Evolutionary conservation across 2,797 vertebrate genomes (phyloP).

Genomic region (Balearica regulorum): DNA sequence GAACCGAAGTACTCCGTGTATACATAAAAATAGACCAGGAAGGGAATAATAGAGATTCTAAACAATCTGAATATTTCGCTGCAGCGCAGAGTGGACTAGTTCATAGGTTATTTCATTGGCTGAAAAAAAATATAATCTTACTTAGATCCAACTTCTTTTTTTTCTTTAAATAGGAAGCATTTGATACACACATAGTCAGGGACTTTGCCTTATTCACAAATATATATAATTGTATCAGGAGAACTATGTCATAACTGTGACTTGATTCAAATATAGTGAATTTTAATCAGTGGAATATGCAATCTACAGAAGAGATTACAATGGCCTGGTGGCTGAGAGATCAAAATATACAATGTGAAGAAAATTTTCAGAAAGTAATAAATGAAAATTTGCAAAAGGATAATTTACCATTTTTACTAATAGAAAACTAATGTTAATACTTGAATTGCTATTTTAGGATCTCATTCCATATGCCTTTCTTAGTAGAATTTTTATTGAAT

Average conservation of each 20-base stretch:
- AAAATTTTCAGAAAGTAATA: neutral
- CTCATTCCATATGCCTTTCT: neutral
- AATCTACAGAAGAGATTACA: neutral
- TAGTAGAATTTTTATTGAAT: neutral
- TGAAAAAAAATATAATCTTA: neutral
- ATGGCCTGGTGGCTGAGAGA: neutral
- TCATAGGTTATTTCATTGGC: neutral
- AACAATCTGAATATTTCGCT: constrained; percentile 54
- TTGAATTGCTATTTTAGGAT: neutral
- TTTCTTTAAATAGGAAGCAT: neutral
- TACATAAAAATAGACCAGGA: constrained; percentile 60
- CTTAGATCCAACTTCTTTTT: neutral
- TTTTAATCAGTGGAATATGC: neutral
- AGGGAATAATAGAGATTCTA: constrained; percentile 44
- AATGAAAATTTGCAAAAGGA: neutral
- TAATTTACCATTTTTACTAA: neutral
- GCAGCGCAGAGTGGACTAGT: neutral
- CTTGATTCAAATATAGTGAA: neutral
- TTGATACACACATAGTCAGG: neutral
- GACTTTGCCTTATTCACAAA: neutral
- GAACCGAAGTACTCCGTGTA: constrained; percentile 13
- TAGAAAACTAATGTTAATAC: neutral
- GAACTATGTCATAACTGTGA: neutral
- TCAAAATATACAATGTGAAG: neutral
- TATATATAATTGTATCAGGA: neutral